A percentile compares a stretch with the other conserved stretches of the same genome.
These are phyloP conservation scores for Ashinkailepas kermadecensis DNA, from an alignment of 2,888 invertebrate species.

Conservation along the genomic window DNA sequence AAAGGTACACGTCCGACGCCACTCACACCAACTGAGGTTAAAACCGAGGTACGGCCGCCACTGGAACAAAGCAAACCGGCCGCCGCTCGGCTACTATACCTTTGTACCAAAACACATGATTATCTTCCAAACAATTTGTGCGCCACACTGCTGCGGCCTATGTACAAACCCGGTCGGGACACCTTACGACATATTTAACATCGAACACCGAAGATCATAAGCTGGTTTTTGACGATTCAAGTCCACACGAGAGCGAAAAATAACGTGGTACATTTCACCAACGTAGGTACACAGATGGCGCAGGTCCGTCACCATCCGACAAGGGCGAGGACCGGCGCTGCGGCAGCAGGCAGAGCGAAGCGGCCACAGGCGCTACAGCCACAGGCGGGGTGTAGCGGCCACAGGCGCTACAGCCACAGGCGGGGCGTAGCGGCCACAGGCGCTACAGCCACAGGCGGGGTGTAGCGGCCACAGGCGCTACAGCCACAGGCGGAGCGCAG, in stretches of 20 bases:
- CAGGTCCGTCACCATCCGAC: background rate
- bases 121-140: background rate
- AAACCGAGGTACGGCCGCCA: background rate
- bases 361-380: too few relatives aligned
- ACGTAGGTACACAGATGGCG: background rate
- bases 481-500: background rate
- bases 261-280: background rate
- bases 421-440: background rate
- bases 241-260: constrained; percentile 13
- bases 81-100: background rate
- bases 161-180: background rate
- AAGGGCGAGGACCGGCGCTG: too few relatives aligned
- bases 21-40: background rate
- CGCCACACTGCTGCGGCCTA: background rate
- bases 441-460: too few relatives aligned
- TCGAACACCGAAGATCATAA: constrained; percentile 11
- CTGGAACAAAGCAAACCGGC: background rate
- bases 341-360: too few relatives aligned
- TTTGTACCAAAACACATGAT: constrained; percentile 20
- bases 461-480: too few relatives aligned
- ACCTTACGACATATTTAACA: background rate
- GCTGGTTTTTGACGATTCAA: background rate
- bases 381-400: too few relatives aligned
- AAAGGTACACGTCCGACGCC: background rate
- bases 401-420: too few relatives aligned